Evolutionary conservation across 2,888 invertebrate genomes (phyloP), one percentile per base, ranked within the genome.

Genomic region (Philhelius pedissequus): DNA sequence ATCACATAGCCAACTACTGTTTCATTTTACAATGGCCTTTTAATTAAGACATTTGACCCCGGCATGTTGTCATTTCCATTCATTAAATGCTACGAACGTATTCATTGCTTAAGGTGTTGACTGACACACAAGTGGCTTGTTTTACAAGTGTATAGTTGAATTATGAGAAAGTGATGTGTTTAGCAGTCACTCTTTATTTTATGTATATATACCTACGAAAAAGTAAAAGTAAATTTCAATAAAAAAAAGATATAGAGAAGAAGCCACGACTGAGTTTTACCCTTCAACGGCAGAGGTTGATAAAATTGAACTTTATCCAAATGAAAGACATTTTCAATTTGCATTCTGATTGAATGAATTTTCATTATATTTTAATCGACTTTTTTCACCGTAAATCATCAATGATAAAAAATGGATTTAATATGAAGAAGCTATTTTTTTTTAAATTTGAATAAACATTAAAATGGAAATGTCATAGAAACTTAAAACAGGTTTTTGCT

Each of bases 11-110:
- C 58, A 35, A 43, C 75, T 56, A 58, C 64, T 58, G 66, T 58
- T 35, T 48, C 56, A 62, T 38, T 22, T 32, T 27, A 54, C 40
- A 60, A 43, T 71, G 74, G 79, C 56, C 62, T 74, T 66, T 79
- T 79, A 78, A 78, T 83, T 83, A 45, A 83, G 79, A 48, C 69
- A 69, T 83, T 79, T 83, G 83, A 83, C 83, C 83, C 74, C 30
- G 54, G 11, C 68, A 35, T 64, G 73, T 70, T 74, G 82, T 69
- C 43, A 62, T 62, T 62, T 30, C 27, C 68, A 56, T 20, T 54
- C 73, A 74, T 56, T 64, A 68, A 78, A 50, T 56, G 68, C 68
- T 40, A 48, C 60, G 68, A 48, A 54, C 50, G 32, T 54, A 77
- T 68, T 13, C 15, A 58, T 58, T 60, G 52, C 5, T 68, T 13